Conservation (phyloP, 2,113 vertebrate species). For the Mesoclemmys tuberculata region DNA sequence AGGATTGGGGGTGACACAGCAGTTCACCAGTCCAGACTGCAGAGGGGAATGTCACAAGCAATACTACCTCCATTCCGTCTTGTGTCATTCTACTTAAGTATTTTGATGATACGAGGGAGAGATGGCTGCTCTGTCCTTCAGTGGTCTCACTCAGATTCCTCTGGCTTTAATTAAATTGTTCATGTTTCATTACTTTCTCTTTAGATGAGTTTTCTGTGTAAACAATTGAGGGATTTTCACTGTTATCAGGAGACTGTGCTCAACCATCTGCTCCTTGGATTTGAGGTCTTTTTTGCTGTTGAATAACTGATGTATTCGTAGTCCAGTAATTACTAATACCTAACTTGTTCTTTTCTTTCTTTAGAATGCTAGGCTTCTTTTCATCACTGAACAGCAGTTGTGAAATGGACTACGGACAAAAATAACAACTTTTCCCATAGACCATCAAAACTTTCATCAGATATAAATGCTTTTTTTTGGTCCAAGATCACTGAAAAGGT, state of each 20-base stretch:
- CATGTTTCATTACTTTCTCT: not conserved
- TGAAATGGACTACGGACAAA: not conserved
- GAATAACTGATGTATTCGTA: not conserved
- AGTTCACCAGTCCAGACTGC: no score
- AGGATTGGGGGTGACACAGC: no score
- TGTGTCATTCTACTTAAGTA: not conserved
- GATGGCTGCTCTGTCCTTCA: not conserved
- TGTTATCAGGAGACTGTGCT: not conserved
- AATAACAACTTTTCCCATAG: not conserved
- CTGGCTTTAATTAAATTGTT: conserved; percentile 2
- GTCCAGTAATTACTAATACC: not conserved
- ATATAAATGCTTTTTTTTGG: not conserved
- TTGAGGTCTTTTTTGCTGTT: not conserved
- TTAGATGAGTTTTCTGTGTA: not conserved
- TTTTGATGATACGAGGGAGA: not conserved
- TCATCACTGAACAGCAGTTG: not conserved
- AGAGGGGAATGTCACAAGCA: not conserved
- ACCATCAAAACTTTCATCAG: not conserved
- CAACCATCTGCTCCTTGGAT: not conserved
- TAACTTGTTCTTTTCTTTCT: not conserved
- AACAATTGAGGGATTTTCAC: not conserved
- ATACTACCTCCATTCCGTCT: not conserved
- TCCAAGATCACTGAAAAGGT: not conserved
- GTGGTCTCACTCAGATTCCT: not conserved
- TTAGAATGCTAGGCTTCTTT: not conserved